Percentiles rank a stretch among this genome's conserved stretches.
Conservation (phyloP, 2,797 vertebrate species). For the Microhierax caerulescens region DNA sequence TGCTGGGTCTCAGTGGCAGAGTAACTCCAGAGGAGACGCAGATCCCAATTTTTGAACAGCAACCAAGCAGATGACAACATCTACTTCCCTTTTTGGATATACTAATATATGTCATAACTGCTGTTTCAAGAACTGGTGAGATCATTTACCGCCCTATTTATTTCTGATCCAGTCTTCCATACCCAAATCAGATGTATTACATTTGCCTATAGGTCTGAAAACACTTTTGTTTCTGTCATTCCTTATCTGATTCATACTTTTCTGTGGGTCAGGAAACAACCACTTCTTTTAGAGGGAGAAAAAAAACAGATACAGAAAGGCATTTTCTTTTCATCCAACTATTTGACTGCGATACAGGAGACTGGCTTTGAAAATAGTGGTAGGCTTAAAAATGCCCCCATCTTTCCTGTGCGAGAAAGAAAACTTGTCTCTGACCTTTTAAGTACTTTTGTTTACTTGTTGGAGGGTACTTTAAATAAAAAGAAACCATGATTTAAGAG, state of each 20-base stretch:
- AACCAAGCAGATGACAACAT: background rate
- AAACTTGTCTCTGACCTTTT: background rate
- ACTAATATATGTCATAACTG: background rate
- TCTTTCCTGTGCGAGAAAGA: background rate
- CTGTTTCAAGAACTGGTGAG: background rate
- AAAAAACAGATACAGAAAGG: background rate
- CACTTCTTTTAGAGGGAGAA: background rate
- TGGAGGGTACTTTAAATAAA: background rate
- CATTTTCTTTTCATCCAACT: background rate
- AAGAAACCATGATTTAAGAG: background rate
- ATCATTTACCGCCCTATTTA: background rate
- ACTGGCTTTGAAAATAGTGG: background rate
- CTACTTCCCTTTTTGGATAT: background rate
- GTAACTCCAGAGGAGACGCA: background rate
- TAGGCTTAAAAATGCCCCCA: background rate
- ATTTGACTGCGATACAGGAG: background rate
- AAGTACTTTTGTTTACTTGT: conserved; percentile 6
- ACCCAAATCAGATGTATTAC: background rate
- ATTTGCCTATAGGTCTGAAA: background rate
- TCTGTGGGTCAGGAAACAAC: background rate
- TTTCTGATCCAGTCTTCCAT: background rate
- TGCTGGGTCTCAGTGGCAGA: background rate
- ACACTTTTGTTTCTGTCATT: background rate
- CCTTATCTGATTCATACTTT: background rate
- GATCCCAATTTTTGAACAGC: background rate